Evolutionary conservation across 2,888 invertebrate species (phyloP).

Genomic region (Cantharis rustica): DNA sequence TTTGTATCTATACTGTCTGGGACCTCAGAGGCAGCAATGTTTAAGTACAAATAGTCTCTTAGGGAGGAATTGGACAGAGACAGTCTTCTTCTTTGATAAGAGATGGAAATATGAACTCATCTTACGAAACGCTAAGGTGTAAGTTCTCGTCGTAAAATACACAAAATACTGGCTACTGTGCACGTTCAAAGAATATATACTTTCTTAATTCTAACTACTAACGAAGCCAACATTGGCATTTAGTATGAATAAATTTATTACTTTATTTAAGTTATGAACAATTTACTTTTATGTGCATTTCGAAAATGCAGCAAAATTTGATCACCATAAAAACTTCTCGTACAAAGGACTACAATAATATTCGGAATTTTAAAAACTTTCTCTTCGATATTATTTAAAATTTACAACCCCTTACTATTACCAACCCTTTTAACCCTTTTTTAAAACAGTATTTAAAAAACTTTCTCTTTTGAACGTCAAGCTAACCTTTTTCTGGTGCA

Average conservation of each 20-base stretch:
- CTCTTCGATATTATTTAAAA: slow-evolving; percentile 13
- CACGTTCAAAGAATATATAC: slow-evolving; percentile 31
- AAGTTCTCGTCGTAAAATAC: slow-evolving; percentile 49
- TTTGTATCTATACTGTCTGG: slow-evolving; percentile 48
- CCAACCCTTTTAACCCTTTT: slow-evolving; percentile 27
- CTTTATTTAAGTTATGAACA: slow-evolving; percentile 3
- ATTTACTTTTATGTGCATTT: neutral
- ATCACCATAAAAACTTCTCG: neutral
- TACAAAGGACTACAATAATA: neutral
- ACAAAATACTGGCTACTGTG: slow-evolving; percentile 52
- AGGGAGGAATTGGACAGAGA: slow-evolving; percentile 38
- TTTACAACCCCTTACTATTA: slow-evolving; percentile 19
- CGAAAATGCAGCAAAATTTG: neutral
- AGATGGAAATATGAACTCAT: slow-evolving; percentile 44
- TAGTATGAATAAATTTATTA: slow-evolving; percentile 19
- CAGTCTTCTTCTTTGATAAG: slow-evolving; percentile 37
- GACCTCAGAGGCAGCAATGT: slow-evolving; percentile 39
- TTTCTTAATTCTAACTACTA: slow-evolving; percentile 24
- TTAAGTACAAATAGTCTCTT: slow-evolving; percentile 44
- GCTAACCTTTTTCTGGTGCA: neutral
- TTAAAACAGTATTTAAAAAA: slow-evolving; percentile 13
- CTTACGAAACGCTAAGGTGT: slow-evolving; percentile 47
- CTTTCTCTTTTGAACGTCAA: slow-evolving; percentile 23
- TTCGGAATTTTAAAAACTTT: slow-evolving; percentile 6
- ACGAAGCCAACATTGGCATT: slow-evolving; percentile 13